Conservation (phyloP, 2,113 vertebrate genomes). For the Triplophysa dalaica region DNA sequence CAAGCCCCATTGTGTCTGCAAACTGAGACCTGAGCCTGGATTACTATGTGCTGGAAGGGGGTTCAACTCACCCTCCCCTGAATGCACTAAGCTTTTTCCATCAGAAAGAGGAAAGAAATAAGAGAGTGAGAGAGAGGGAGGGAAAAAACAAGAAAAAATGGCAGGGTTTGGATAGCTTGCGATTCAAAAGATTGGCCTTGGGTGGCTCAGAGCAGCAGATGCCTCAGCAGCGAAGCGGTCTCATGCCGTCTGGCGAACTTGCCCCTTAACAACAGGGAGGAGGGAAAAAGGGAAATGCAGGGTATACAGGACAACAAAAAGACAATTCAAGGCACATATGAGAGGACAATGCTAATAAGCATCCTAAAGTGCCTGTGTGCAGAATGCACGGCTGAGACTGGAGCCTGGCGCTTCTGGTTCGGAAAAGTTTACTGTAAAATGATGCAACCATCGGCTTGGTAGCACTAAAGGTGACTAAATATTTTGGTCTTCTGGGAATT, state of each 20-base stretch:
- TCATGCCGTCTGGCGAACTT: constrained; percentile 46
- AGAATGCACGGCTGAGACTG: constrained; percentile 46
- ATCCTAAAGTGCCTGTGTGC: constrained; percentile 16
- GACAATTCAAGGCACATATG: constrained; percentile 48
- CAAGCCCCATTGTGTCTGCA: constrained; percentile 74
- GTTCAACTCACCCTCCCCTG: constrained; percentile 63
- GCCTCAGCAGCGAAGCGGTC: constrained; percentile 31
- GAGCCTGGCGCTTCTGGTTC: constrained; percentile 45
- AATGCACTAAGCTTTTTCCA: constrained; percentile 63
- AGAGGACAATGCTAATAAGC: constrained; percentile 36
- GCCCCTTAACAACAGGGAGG: constrained; percentile 42
- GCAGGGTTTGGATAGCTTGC: constrained; percentile 40
- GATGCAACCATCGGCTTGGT: constrained; percentile 63
- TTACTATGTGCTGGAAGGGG: constrained; percentile 64
- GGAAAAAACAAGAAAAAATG: constrained; percentile 17
- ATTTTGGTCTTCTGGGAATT: constrained; percentile 21
- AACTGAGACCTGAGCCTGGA: constrained; percentile 68
- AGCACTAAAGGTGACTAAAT: constrained; percentile 28
- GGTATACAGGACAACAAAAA: constrained; percentile 51
- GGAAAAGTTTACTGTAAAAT: constrained; percentile 65
- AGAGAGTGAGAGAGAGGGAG: neutral
- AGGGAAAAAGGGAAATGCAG: neutral
- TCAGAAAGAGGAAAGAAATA: constrained; percentile 51
- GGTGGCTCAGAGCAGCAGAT: constrained; percentile 38
- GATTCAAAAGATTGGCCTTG: constrained; percentile 53